phyloP scores from a whole-genome alignment of 2,888 invertebrate genomes.

The Acholoe squamosa region DNA sequence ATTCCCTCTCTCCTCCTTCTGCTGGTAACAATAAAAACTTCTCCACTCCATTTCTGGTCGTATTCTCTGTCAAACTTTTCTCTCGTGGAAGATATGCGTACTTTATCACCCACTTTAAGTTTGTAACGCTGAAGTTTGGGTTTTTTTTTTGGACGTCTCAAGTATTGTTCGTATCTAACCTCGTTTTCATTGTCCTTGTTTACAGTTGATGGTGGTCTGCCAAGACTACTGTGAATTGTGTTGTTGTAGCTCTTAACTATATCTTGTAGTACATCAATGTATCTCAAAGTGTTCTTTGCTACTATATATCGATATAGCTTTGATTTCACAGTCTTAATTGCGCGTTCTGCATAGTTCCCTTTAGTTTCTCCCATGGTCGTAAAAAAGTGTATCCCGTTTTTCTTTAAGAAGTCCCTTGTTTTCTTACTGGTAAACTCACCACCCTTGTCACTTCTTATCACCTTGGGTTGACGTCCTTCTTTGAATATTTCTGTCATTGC shows the following conservation, averaged over 20 bases:
- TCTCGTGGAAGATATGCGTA: background rate
- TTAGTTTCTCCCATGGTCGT: background rate
- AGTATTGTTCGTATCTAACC: constrained; percentile 6
- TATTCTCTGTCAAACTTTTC: constrained; percentile 1
- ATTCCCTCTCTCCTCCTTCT: background rate
- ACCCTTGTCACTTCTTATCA: constrained; percentile 26
- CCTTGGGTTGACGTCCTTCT: constrained; percentile 37
- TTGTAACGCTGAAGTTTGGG: background rate
- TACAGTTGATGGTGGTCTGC: background rate
- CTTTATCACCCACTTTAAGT: constrained; percentile 39
- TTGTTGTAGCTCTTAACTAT: constrained; percentile 38
- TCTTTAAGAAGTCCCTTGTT: background rate
- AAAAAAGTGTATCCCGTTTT: background rate
- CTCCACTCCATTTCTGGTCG: background rate
- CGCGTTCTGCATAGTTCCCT: constrained; percentile 45
- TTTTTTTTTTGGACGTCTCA: background rate
- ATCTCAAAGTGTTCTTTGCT: background rate
- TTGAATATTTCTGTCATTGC: constrained; percentile 21
- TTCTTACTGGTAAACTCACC: background rate
- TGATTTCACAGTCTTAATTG: constrained; percentile 28
- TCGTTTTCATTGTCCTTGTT: constrained; percentile 15
- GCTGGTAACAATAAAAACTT: background rate
- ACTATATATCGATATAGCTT: constrained; percentile 45
- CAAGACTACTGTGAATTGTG: constrained; percentile 5
- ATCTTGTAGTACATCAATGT: constrained; percentile 43